Base-by-base conservation (phyloP, 2,888 invertebrate genomes). In the Luffia ferchaultella region DNA sequence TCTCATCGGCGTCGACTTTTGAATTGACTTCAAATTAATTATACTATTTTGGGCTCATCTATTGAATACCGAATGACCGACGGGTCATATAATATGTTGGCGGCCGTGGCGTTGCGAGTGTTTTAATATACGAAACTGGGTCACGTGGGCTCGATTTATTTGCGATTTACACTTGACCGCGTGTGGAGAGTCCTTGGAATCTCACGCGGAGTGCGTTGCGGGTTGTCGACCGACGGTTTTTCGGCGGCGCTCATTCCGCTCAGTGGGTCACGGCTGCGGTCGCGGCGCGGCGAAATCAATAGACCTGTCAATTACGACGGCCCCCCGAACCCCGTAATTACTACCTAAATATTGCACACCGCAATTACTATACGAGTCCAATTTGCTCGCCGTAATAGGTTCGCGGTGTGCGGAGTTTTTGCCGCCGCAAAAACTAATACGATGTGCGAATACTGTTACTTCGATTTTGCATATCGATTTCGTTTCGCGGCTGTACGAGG, bases 401-500 rank as follows among this genome's bases (percentile, higher is more conserved):
- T 70, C 62, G 65, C 65, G 65, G 61, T 64, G 59, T 58, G 56
- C 56, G 52, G 61, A 77, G 76, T 77, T 78, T 77, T 77, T 73
- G 68, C 60, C 55, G 58, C 53, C 48, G 55, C 60, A 70, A 74
- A 78, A 72, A 67, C 57, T 59, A 66, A 68, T 64, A 73, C 62
- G 65, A 66, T 60, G 71, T 70, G 73, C 72, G 67, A 73, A 76
- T 77, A 78, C 76, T 70, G 76, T 79, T 80, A 77, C 65, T 73
- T 73, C 68, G 68, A 30, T 76, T 77, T 74, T 73, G 69, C 66
- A 68, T 76, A 76, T 78, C 73, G 65, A 67, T 74, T 72, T 74
- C 73, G 66, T 61, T 61, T 64, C 64, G 62, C n/a, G n/a, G n/a
- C n/a, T n/a, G n/a, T n/a, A n/a, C n/a, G n/a, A n/a, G n/a, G n/a